Evolutionary conservation across 1,140 invertebrate genomes (phyloP).

Genomic region (Ptiloglossa arizonensis): DNA sequence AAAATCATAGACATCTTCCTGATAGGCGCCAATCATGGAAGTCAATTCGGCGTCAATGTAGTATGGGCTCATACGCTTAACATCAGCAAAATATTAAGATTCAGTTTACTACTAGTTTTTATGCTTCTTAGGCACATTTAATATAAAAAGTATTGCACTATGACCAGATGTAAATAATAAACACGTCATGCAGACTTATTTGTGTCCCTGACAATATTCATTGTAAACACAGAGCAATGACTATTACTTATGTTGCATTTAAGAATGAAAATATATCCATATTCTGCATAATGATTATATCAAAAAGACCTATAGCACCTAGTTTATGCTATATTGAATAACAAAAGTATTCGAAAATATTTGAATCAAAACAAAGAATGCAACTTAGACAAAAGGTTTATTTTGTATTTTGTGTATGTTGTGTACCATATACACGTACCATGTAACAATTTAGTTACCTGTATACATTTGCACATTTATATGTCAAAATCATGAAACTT

Average conservation of each 20-base stretch:
- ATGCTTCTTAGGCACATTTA: constrained; percentile 16
- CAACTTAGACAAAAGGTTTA: constrained; percentile 49
- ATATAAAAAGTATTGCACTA: background rate
- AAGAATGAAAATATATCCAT: background rate
- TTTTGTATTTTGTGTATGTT: constrained; percentile 8
- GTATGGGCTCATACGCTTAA: constrained; percentile 88
- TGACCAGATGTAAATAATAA: constrained; percentile 13
- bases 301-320: background rate
- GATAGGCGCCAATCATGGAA: constrained; percentile 85
- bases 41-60: constrained; percentile 88
- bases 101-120: constrained; percentile 37
- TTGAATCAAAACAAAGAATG: constrained; percentile 35
- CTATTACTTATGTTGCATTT: background rate
- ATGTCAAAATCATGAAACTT: constrained; percentile 48
- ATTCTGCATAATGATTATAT: background rate
- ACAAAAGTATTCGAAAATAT: constrained; percentile 27
- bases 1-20: constrained; percentile 84
- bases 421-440: background rate
- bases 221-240: background rate
- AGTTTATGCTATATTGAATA: constrained; percentile 15
- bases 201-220: background rate
- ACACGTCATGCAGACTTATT: constrained; percentile 3
- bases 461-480: background rate
- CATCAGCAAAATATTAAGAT: constrained; percentile 73
- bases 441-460: constrained; percentile 1